Percentiles rank a stretch among this genome's conserved stretches.
Conservation (phyloP, 2,797 vertebrate species). For the Cryptoblepharus egeriae region DNA sequence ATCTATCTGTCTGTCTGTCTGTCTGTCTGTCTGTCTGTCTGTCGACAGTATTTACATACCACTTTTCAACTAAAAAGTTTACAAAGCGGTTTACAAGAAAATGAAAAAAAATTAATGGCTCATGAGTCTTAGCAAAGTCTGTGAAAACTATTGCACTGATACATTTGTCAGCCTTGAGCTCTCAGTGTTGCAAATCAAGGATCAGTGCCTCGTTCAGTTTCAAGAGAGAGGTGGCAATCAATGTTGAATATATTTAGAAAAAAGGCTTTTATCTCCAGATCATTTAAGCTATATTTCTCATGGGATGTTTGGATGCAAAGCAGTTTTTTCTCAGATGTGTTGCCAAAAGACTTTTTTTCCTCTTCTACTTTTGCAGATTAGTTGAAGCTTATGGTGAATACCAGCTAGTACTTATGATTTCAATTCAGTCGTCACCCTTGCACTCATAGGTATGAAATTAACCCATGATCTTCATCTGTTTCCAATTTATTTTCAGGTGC, state of each 20-base stretch:
- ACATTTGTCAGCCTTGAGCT: not conserved
- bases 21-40: no score
- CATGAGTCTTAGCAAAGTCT: not conserved
- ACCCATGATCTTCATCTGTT: not conserved
- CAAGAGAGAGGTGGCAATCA: not conserved
- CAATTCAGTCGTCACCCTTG: not conserved
- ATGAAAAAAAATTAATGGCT: no score
- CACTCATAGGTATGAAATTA: constrained; percentile 22
- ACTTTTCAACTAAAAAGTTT: no score
- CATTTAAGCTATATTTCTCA: constrained; percentile 16
- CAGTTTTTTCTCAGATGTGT: constrained; percentile 9
- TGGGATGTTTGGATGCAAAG: not conserved
- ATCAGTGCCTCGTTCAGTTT: not conserved
- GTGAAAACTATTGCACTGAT: not conserved
- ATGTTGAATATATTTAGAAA: constrained; percentile 23
- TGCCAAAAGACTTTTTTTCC: not conserved
- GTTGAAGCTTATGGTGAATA: not conserved
- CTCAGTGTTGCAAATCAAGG: not conserved
- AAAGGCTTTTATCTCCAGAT: constrained; percentile 19
- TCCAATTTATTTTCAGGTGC: constrained; percentile 38
- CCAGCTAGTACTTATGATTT: not conserved
- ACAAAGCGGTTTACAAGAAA: no score
- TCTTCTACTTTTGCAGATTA: not conserved
- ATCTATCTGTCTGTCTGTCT: no score
- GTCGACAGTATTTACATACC: no score